Percentiles rank a stretch among this genome's conserved stretches.
Evolutionary conservation across 35 echinoderm and acorn worm species (phyloP).

Genomic region (Acanthaster planci): DNA sequence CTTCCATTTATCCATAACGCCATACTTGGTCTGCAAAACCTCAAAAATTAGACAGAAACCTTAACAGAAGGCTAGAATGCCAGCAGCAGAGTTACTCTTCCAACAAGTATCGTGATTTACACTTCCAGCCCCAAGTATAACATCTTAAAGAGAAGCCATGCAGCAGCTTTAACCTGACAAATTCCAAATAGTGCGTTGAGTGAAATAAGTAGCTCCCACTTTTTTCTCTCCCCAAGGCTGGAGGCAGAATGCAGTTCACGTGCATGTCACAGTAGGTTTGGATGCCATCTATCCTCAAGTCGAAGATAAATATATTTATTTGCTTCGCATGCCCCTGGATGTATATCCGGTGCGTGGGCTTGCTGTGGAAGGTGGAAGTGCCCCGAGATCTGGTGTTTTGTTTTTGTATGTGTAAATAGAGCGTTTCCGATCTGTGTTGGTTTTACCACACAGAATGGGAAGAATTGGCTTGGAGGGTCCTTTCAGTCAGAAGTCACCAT

Average conservation of each 20-base stretch:
- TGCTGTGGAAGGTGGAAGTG: neutral
- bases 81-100: too few species aligned
- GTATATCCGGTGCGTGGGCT: slow-evolving; percentile 3
- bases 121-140: too few species aligned
- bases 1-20: too few species aligned
- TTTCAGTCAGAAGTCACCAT: neutral
- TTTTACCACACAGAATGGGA: slow-evolving; percentile 12
- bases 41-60: too few species aligned
- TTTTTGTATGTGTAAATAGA: neutral
- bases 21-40: too few species aligned
- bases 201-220: neutral
- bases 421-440: slow-evolving; percentile 24
- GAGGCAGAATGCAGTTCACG: neutral
- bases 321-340: neutral
- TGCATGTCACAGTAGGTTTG: neutral
- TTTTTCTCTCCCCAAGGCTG: too few species aligned
- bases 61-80: too few species aligned
- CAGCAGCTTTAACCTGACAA: too few species aligned
- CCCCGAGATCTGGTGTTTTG: neutral
- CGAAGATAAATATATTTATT: slow-evolving; percentile 9
- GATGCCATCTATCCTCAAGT: neutral
- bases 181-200: neutral
- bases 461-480: neutral
- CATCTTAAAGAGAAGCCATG: too few species aligned
- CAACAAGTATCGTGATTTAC: too few species aligned